Evolutionary conservation across 1,140 invertebrate species (phyloP), one percentile per base, ranked within the genome.

Genomic region (Drosophila miranda): DNA sequence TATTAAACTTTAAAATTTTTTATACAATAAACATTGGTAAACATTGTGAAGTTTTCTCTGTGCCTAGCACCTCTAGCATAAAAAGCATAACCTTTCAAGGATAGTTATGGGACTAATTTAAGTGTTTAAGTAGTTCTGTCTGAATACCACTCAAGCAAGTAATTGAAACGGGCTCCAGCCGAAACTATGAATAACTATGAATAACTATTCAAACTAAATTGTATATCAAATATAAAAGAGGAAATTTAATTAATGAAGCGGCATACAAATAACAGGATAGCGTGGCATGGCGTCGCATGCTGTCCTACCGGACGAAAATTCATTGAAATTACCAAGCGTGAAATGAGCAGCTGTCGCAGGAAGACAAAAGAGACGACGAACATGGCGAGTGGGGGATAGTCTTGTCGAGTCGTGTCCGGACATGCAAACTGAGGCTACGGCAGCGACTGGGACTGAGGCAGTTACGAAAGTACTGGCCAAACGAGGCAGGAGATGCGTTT

Each of bases 301-400:
- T 66, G 50, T 66, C 56, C 23, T 64, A 45, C 61, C 14, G 41
- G 58, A 69, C 64, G 23, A 64, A 67, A 86, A 86, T 87, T 87
- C 82, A 86, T 86, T 87, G 82, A 87, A 86, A 86, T 82, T 87
- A 87, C 78, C 66, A 61, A 86, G 82, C 81, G 81, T 86, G 81
- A 86, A 86, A 86, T 86, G 81, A 86, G 82, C 82, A 86, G 82
- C 82, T 86, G 82, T 86, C 82, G 87, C 78, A 77, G 58, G 48
- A 73, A 73, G 69, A 87, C 81, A 84, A 84, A 84, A 34, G 82
- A 69, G 69, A 76, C 71, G 51, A 42, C 30, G 53, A 74, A 71
- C 59, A 63, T 55, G 45, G 59, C 59, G 43, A 38, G 60, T 44
- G 48, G 46, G 50, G 62, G 52, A 59, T 62, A 59, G 54, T 45